Evolutionary conservation across 2,888 invertebrate genomes (phyloP).

Genomic region (Stictocephala bisonia): DNA sequence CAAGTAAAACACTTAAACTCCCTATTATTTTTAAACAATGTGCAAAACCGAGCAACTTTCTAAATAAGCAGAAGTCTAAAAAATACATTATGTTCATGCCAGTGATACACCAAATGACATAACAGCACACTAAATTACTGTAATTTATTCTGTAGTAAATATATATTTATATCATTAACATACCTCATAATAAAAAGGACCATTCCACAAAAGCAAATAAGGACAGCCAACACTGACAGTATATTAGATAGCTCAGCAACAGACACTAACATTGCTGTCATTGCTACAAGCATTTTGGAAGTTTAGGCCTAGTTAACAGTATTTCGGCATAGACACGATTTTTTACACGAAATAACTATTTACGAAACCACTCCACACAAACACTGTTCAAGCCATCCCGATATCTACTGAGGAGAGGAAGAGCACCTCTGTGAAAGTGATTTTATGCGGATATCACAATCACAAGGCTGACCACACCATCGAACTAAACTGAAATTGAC

Average conservation of each 20-base stretch:
- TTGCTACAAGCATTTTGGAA: constrained; percentile 62
- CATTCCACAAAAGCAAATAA: constrained; percentile 80
- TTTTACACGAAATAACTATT: constrained; percentile 35
- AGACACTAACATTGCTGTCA: constrained; percentile 73
- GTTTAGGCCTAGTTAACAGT: constrained; percentile 41
- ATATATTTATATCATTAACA: constrained; percentile 58
- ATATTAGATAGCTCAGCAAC: constrained; percentile 81
- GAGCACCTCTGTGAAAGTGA: neutral
- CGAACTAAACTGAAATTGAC: neutral
- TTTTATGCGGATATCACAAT: neutral
- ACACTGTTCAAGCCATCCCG: constrained; percentile 52
- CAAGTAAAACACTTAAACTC: too few species aligned
- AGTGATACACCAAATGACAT: too few species aligned
- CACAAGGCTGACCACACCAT: neutral
- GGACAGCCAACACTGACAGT: constrained; percentile 78
- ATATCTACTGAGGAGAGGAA: constrained; percentile 49
- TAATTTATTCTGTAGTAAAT: too few species aligned
- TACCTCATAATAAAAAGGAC: constrained; percentile 81
- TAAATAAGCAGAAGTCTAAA: too few species aligned
- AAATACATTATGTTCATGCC: too few species aligned
- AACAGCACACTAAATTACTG: too few species aligned
- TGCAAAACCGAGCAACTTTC: too few species aligned
- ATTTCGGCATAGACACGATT: constrained; percentile 4
- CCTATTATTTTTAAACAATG: too few species aligned
- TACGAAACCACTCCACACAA: constrained; percentile 44